Evolutionary conservation across 2,797 vertebrate genomes (phyloP), one percentile per base, ranked within the genome.

Genomic region (Sebastes cheni): DNA sequence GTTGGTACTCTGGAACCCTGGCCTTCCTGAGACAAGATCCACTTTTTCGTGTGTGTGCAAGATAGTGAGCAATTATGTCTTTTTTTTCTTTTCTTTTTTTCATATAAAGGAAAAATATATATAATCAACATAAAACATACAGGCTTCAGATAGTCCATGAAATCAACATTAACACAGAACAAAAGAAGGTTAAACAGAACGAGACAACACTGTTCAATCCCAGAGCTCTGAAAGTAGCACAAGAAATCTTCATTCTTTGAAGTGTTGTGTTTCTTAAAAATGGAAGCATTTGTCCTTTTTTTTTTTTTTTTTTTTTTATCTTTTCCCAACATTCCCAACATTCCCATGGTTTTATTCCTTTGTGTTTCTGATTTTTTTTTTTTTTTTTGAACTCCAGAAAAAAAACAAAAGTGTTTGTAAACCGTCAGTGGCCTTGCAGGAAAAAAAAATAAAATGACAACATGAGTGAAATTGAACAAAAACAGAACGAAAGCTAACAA

Each of bases 21-120:
- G 97, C 96, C 97, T 98, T 97, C 98, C 98, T 98, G 98, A 98
- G 97, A 97, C 97, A 96, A 96, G 94, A 95, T 97, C 97, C 98
- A 97, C 97, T 96, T 95, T 95, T 93, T 94, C 85, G 88, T 93
- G 91, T 92, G 95, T 97, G 98, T 98, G 98, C 97, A 97, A 99
- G 97, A 97, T 97, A 97, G 97, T 97, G 96, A 97, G 97, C 96
- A 96, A 93, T 93, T 93, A 94, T 91, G 91, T 93, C 77, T 95
- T 95, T 94, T 94, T 92, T 92, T 83, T 93, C 88, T 83, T 79
- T 70, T 80, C 72, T 72, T 84, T 81, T 95, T 92, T 92, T 88
- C 81, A 72, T 96, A 96, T 90, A 95, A 95, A 94, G 92, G 91
- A 91, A 92, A 92, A 91, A 91, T 80, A 92, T 86, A 91, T 91